Evolutionary conservation across 1,140 invertebrate species (phyloP).

Genomic region (Ostrea denselamellosa): DNA sequence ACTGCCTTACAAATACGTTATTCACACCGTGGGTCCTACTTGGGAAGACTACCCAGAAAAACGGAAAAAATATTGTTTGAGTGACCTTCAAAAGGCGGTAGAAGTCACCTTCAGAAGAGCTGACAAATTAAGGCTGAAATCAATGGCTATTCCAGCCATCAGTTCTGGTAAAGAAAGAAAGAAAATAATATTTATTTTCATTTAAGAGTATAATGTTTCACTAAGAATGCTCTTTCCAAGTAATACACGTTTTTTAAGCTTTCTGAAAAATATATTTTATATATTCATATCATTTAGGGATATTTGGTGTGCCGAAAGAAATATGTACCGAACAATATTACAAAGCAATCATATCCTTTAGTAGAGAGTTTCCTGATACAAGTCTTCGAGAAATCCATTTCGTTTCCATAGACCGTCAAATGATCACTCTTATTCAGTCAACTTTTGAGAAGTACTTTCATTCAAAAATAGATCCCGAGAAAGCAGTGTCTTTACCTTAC

Average conservation of each 20-base stretch:
- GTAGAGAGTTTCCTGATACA: neutral
- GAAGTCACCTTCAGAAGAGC: slow-evolving; percentile 38
- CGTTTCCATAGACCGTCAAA: slow-evolving; percentile 6
- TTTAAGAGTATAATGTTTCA: neutral
- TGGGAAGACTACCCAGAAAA: slow-evolving; percentile 56
- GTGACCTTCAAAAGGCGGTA: slow-evolving; percentile 32
- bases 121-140: neutral
- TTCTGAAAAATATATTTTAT: neutral
- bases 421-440: neutral
- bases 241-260: neutral
- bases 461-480: neutral
- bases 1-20: slow-evolving; percentile 58
- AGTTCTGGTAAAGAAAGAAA: slow-evolving; percentile 28
- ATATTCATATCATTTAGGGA: neutral
- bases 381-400: slow-evolving; percentile 38
- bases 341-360: neutral
- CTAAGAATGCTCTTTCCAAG: no score
- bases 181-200: neutral
- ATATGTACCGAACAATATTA: slow-evolving; percentile 15
- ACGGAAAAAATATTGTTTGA: neutral
- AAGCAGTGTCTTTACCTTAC: neutral
- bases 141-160: slow-evolving; percentile 40
- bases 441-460: neutral
- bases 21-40: slow-evolving; percentile 67
- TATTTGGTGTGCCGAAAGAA: slow-evolving; percentile 28